These are phyloP conservation scores for Chaetops frenatus DNA, from an alignment of 2,113 vertebrate species.

Conservation along the genomic window DNA sequence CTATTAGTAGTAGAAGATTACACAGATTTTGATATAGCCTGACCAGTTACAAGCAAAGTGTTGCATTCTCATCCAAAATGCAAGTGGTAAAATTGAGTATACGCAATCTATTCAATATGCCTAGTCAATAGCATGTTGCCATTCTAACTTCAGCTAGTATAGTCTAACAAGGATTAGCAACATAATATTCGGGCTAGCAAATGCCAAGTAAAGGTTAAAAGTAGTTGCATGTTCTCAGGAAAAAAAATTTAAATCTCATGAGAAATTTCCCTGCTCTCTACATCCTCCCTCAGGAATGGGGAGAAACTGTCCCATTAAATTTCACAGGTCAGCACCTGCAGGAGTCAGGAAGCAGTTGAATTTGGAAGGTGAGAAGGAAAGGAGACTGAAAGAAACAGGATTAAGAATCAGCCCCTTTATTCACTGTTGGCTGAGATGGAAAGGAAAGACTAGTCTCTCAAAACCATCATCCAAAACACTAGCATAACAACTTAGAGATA, in stretches of 20 bases:
- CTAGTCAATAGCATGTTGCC: neutral
- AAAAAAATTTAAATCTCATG: neutral
- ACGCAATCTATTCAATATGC: neutral
- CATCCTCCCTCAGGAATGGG: neutral
- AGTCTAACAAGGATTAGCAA: neutral
- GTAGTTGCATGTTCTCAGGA: neutral
- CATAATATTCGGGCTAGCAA: neutral
- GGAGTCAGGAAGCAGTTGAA: neutral
- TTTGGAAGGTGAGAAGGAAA: neutral
- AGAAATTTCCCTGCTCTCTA: neutral
- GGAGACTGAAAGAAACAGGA: neutral
- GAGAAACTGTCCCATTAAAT: neutral
- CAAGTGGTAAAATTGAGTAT: neutral
- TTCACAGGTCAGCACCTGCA: neutral
- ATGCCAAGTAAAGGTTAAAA: neutral
- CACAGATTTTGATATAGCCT: slow-evolving; percentile 34
- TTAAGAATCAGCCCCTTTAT: neutral
- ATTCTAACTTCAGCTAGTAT: neutral
- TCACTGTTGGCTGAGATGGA: neutral
- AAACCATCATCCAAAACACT: neutral
- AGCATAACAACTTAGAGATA: neutral
- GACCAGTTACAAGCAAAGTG: slow-evolving; percentile 19
- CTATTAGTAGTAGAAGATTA: slow-evolving; percentile 40
- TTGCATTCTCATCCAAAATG: slow-evolving; percentile 1
- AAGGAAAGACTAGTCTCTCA: neutral